Evolutionary conservation across 2,797 vertebrate species (phyloP).

Genomic region (Aphelocoma californica): DNA sequence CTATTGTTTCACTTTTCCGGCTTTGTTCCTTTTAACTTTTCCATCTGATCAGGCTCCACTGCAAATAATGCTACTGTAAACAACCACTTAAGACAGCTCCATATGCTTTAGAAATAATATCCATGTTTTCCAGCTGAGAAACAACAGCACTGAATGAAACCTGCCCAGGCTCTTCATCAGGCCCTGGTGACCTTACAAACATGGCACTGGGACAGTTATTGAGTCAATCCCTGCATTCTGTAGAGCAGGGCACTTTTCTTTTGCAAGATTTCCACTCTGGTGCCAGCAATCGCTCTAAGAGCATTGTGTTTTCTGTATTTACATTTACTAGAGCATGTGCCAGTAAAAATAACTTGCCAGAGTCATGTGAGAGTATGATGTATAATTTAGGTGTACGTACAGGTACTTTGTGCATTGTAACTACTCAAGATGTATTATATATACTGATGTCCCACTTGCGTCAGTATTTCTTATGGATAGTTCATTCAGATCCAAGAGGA

Average conservation of each 20-base stretch:
- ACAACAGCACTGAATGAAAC: not conserved
- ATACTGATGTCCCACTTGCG: not conserved
- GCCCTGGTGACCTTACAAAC: not conserved
- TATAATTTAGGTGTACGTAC: not conserved
- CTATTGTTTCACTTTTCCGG: constrained; percentile 61
- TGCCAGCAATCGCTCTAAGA: not conserved
- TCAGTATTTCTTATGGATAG: not conserved
- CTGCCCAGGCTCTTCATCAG: not conserved
- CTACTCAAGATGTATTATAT: not conserved
- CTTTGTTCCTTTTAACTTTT: constrained; percentile 46
- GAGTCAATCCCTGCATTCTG: not conserved
- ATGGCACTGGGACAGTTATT: fast-evolving
- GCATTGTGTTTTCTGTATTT: not conserved
- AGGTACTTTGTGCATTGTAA: not conserved
- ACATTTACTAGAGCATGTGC: not conserved
- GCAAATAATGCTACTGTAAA: constrained; percentile 40
- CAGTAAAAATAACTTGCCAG: not conserved
- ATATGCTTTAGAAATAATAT: constrained; percentile 40
- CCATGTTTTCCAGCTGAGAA: not conserved
- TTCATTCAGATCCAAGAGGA: not conserved
- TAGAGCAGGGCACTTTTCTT: not conserved
- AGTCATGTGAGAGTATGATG: not conserved
- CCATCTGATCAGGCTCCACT: not conserved
- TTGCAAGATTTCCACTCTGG: not conserved
- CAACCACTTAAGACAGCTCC: constrained; percentile 14